phyloP scores from a whole-genome alignment of 2,888 invertebrate genomes.

The Lepidocyrtinus sp. region DNA sequence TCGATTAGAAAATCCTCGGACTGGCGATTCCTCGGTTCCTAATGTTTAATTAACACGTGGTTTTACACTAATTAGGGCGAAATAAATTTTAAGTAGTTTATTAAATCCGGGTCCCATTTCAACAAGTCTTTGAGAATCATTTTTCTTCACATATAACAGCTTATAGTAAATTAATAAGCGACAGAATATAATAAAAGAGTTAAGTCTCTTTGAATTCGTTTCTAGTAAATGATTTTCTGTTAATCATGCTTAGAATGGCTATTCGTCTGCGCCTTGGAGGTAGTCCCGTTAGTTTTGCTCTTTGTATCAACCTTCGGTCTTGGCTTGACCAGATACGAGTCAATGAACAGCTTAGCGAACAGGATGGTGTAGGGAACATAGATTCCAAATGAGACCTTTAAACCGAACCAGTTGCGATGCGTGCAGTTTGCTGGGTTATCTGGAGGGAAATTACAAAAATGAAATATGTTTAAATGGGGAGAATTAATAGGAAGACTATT shows the following conservation, averaged over 20 bases:
- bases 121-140: neutral
- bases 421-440: slow-evolving; percentile 60
- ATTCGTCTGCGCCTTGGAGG: neutral
- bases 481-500: slow-evolving; percentile 7
- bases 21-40: no score
- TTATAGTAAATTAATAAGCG: neutral
- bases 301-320: slow-evolving; percentile 14
- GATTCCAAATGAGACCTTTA: slow-evolving; percentile 67
- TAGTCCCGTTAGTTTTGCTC: neutral
- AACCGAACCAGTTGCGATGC: slow-evolving; percentile 65
- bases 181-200: no score
- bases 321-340: slow-evolving; percentile 60
- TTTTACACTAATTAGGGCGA: no score
- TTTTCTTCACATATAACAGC: neutral
- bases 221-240: neutral
- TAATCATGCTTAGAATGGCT: neutral
- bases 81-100: neutral
- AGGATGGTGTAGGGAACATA: slow-evolving; percentile 66
- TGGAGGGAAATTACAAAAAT: slow-evolving; percentile 8
- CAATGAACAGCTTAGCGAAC: slow-evolving; percentile 65
- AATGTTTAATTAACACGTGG: no score
- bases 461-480: neutral
- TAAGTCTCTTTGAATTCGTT: neutral
- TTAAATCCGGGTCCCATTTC: neutral
- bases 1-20: no score